Evolutionary conservation across 2,797 vertebrate genomes (phyloP), one percentile per base, ranked within the genome.

Genomic region (Smutsia gigantea): DNA sequence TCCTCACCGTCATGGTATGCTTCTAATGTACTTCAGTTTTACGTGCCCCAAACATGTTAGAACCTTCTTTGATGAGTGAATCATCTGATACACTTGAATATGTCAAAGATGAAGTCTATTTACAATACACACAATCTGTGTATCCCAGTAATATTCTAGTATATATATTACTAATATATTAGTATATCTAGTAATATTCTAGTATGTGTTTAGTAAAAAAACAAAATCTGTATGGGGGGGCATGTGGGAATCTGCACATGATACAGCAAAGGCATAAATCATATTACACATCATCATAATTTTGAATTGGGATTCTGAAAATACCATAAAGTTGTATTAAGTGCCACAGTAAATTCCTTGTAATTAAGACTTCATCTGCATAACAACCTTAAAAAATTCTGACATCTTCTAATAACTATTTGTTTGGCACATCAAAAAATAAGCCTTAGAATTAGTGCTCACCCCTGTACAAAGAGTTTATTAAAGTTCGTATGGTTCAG

Each of bases 271-370:
- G 88, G 29, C 29, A 82, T 77, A 49, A 66, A 61, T 93, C 21
- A 49, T 57, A 71, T 53, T 74, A 10, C 7, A 88, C 27, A 72
- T 78, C 84, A 61, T 66, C 29, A 92, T 3, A 53, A 18, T 69
- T 87, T 89, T 92, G 63, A 92, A 87, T 83, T 42, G 85, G 5
- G 11, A 72, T 74, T 90, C 75, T 46, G 55, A 88, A 94, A 78
- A 91, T 51, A 53, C 5, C 53, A 78, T 66, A 51, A 94, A 90
- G 25, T 71, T 91, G 18, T 39, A 91, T 81, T 13, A 78, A 82
- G 69, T 88, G 23, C 5, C 18, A 81, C 57, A 61, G 95, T 51
- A 81, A 93, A 64, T 49, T 66, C 31, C n/a, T 93, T 10, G 0
- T 53, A 37, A 57, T 90, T 84, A 93, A 75, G 53, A 23, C 19